Percentiles rank a stretch among this genome's conserved stretches.
phyloP scores from a whole-genome alignment of 2,797 vertebrate species.

The Falco berigora region DNA sequence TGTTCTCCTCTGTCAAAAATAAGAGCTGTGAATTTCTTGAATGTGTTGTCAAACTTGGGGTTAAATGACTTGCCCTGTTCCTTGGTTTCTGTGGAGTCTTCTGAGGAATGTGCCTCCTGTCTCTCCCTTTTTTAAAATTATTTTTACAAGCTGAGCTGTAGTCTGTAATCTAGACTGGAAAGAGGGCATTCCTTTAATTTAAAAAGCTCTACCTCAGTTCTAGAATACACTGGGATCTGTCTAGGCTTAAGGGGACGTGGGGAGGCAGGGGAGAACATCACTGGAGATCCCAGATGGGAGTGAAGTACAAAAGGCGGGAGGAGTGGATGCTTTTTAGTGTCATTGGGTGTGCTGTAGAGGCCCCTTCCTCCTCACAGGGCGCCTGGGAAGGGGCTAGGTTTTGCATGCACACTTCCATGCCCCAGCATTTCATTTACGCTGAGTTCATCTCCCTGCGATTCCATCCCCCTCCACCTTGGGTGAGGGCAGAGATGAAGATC shows the following conservation, averaged over 20 bases:
- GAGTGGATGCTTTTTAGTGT: not conserved
- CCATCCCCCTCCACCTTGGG: slow-evolving; percentile 28
- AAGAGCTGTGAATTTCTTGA: not conserved
- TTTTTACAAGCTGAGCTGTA: not conserved
- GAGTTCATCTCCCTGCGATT: slow-evolving; percentile 53
- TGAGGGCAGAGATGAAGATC: slow-evolving; percentile 68
- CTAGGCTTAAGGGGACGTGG: not conserved
- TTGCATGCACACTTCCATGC: slow-evolving; percentile 52
- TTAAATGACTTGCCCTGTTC: not conserved
- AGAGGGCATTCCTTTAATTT: not conserved
- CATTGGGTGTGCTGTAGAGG: not conserved
- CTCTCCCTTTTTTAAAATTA: not conserved
- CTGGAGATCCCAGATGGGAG: not conserved
- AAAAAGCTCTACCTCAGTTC: not conserved
- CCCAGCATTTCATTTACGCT: slow-evolving; percentile 64
- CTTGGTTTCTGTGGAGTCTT: not conserved
- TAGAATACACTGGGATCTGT: not conserved
- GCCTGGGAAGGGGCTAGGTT: not conserved
- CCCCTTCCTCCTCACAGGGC: not conserved
- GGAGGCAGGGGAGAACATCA: not conserved
- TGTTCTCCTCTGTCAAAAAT: not conserved
- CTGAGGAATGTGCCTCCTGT: not conserved
- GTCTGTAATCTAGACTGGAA: not conserved
- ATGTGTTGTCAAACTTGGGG: not conserved
- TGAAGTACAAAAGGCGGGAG: not conserved